Conservation (phyloP, 2,113 vertebrate genomes). For the Chiloscyllium plagiosum region DNA sequence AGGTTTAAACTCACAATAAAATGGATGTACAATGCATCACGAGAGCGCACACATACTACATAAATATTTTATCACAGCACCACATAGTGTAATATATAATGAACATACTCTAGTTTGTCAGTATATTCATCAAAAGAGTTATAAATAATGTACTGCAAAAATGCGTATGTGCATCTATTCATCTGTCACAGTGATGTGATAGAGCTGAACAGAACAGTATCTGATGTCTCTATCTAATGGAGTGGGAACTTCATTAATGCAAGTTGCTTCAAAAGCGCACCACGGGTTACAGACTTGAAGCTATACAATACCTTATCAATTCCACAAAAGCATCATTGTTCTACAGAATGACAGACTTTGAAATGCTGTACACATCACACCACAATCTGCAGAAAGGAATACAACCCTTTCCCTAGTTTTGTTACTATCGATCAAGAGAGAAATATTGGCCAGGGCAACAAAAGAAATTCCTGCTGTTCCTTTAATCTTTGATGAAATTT, state of each 20-base stretch:
- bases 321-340: background rate
- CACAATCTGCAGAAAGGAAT: background rate
- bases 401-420: background rate
- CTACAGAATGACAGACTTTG: background rate
- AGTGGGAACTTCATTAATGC: background rate
- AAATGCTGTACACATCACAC: background rate
- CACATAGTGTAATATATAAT: background rate
- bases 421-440: background rate
- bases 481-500: background rate
- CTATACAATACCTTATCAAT: background rate
- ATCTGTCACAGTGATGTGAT: background rate
- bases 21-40: background rate
- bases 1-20: background rate
- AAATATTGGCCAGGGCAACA: background rate
- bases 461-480: background rate
- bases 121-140: background rate
- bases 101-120: background rate
- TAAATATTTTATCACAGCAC: background rate
- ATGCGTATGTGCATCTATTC: background rate
- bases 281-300: background rate
- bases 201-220: background rate
- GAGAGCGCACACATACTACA: background rate
- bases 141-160: background rate
- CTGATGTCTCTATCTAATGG: background rate
- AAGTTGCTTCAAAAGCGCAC: background rate